A percentile compares a stretch with the other conserved stretches of the same genome.
Conservation (phyloP, 2,888 invertebrate species). For the Sarcophaga variegata region DNA sequence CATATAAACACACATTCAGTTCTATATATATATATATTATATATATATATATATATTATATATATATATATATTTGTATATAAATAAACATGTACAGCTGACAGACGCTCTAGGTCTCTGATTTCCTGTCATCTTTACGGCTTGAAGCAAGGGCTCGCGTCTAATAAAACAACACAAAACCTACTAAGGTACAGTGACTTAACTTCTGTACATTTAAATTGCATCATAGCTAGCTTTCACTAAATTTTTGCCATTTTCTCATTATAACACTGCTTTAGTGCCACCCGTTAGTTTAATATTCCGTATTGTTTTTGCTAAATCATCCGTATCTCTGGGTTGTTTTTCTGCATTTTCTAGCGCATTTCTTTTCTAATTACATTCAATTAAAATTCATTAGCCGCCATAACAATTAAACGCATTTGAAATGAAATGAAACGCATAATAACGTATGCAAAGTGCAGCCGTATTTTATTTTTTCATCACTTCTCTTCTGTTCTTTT, state of each 20-base stretch:
- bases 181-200: no score
- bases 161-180: no score
- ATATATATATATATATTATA: no score
- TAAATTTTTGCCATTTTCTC: neutral
- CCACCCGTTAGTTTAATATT: neutral
- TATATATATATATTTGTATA: no score
- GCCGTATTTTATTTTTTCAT: neutral
- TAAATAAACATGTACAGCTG: no score
- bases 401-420: slow-evolving; percentile 71
- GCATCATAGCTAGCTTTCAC: neutral
- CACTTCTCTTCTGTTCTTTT: neutral
- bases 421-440: slow-evolving; percentile 57
- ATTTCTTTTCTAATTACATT: slow-evolving; percentile 69
- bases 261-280: no score
- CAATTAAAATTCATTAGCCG: slow-evolving; percentile 73
- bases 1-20: no score
- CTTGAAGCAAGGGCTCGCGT: no score
- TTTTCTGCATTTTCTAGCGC: slow-evolving; percentile 52
- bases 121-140: no score
- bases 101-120: no score
- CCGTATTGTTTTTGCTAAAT: slow-evolving; percentile 49
- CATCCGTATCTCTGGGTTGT: slow-evolving; percentile 11
- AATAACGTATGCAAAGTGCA: neutral
- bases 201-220: no score
- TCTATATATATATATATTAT: no score